Percentiles rank a stretch among this genome's conserved stretches.
These are phyloP conservation scores for Tinea semifulvella DNA, from an alignment of 2,888 invertebrate genomes.

Conservation along the genomic window DNA sequence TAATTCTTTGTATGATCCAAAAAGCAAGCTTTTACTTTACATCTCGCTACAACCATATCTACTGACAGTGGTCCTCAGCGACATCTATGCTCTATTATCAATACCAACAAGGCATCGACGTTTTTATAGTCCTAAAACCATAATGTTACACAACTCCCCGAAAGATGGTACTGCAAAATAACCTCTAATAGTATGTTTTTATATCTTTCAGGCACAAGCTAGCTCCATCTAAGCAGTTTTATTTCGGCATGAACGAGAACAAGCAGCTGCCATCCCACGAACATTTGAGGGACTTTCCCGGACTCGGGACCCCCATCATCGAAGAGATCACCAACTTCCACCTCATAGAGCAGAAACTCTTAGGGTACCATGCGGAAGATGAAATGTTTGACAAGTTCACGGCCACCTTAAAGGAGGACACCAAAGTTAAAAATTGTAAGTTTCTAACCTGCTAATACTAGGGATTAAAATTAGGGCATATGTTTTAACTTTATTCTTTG, in stretches of 20 bases:
- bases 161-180: neutral
- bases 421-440: slow-evolving; percentile 48
- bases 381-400: slow-evolving; percentile 50
- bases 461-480: too few species aligned
- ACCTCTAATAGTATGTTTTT: neutral
- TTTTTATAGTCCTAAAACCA: too few species aligned
- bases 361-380: slow-evolving; percentile 47
- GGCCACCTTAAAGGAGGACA: slow-evolving; percentile 39
- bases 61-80: too few species aligned
- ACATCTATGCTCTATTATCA: too few species aligned
- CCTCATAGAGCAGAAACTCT: slow-evolving; percentile 51
- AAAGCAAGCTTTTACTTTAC: too few species aligned
- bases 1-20: too few species aligned
- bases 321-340: slow-evolving; percentile 56
- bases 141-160: too few species aligned
- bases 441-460: too few species aligned
- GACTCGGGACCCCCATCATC: slow-evolving; percentile 53
- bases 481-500: too few species aligned
- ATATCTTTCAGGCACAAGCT: slow-evolving; percentile 32
- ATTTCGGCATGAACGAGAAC: slow-evolving; percentile 80
- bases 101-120: too few species aligned
- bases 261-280: slow-evolving; percentile 40
- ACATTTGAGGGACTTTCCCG: slow-evolving; percentile 52
- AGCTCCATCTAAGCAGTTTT: slow-evolving; percentile 67
- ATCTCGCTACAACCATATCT: too few species aligned